Evolutionary conservation across 2,797 vertebrate species (phyloP), one percentile per base, ranked within the genome.

Genomic region (Pipistrellus nathusii): DNA sequence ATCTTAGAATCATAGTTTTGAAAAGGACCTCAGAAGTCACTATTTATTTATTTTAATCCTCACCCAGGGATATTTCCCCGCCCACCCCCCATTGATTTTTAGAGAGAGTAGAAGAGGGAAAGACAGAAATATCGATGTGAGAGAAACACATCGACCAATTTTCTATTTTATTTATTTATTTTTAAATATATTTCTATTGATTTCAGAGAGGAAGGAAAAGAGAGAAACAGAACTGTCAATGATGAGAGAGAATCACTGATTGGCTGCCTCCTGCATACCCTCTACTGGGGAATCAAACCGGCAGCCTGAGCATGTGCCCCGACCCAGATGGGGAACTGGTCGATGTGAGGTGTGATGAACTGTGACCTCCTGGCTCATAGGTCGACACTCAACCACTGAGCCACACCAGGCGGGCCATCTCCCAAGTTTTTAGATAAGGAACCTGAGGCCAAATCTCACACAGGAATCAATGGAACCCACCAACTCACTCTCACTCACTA

Each of bases 1-100:
- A 90, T 87, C 53, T 90, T 81, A 85, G 82, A 85, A 72, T 38
- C 8, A 62, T 0, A 85, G 41, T 51, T 15, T 85, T n/a, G 15
- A 38, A 78, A 95, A 93, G 25, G 38, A 96, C 27, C 57, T 85
- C 41, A 62, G 83, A 91, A 78, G 27, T 75, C 75, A 53, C 46
- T 38, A 18, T 66, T 86, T 75, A 27, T 59, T 62, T 62, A 62
- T 66, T 66, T 66, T 4, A 18, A 32, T 66, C 30, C 14, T 66
- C 30, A 68, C 62, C 30, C 3, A 15, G n/a, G 62, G 6, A 64
- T 64, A 64, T 64, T n/a, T n/a, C 38, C 38, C 38, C 5, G 38
- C 38, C 38, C 5, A 6, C 3, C 0, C 25, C 27, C 12, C 62
- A 32, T 18, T 66, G 62, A 66, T 18, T 66, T 66, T 66, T 32